Evolutionary conservation across 1,140 invertebrate genomes (phyloP).

Genomic region (Ceratina australensis): DNA sequence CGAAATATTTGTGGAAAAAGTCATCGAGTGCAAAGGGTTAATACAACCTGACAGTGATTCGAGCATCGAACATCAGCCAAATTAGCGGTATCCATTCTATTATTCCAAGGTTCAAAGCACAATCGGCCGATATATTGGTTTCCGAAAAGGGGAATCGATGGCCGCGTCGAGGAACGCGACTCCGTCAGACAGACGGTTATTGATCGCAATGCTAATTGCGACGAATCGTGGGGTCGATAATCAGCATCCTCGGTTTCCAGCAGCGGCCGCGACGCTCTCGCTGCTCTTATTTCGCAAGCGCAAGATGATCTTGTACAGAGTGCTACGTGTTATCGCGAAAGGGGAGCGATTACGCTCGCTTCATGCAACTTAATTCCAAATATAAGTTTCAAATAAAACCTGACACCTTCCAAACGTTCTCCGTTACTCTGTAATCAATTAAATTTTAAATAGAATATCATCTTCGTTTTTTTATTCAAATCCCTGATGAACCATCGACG

Average conservation of each 20-base stretch:
- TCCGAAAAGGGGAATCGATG: not conserved
- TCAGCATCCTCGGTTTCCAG: not conserved
- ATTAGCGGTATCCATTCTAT: not conserved
- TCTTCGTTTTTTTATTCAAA: no score
- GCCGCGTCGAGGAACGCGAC: not conserved
- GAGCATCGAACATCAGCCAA: not conserved
- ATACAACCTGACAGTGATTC: not conserved
- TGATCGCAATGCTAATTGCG: constrained; percentile 3
- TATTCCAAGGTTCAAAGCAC: not conserved
- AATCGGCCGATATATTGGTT: not conserved
- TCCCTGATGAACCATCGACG: no score
- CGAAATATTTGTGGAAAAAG: no score
- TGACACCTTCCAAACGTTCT: no score
- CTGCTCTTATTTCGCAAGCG: not conserved
- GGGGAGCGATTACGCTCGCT: not conserved
- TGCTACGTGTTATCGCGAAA: constrained; percentile 4
- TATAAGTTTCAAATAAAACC: no score
- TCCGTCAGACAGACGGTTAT: not conserved
- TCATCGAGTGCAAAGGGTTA: no score
- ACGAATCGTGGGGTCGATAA: not conserved
- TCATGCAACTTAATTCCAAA: no score
- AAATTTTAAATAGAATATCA: no score
- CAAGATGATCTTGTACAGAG: not conserved
- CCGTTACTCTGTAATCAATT: no score
- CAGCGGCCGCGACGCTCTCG: not conserved